Percentiles rank a stretch among this genome's conserved stretches.
phyloP scores from a whole-genome alignment of 2,113 vertebrate species.

The Zootoca vivipara region DNA sequence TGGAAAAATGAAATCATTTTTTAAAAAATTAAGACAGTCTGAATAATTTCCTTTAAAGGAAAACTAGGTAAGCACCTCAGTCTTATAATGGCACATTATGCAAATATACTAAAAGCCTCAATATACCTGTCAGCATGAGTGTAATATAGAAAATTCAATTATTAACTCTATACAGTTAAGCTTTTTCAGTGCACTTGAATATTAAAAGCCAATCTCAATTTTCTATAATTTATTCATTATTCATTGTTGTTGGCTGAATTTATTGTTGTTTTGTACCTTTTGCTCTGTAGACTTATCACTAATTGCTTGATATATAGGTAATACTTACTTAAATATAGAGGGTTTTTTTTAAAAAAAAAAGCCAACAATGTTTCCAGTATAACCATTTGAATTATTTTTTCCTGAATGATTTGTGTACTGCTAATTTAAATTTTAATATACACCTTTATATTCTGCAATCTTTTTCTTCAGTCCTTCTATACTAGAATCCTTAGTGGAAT shows the following conservation, averaged over 20 bases:
- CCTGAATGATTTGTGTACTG: not conserved
- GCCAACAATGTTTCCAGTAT: not conserved
- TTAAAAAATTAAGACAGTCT: constrained; percentile 45
- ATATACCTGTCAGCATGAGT: constrained; percentile 5
- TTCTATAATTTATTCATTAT: not conserved
- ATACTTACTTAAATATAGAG: not conserved
- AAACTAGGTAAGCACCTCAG: constrained; percentile 47
- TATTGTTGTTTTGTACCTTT: constrained; percentile 12
- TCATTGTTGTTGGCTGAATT: constrained; percentile 8
- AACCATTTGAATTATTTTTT: not conserved
- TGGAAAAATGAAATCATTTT: constrained; percentile 57
- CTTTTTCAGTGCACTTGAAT: not conserved
- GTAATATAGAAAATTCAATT: constrained; percentile 13
- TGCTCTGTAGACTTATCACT: not conserved
- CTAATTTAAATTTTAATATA: not conserved
- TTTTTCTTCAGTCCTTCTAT: not conserved
- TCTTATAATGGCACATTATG: constrained; percentile 52
- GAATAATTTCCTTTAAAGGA: constrained; percentile 44
- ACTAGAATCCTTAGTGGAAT: not conserved
- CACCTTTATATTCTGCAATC: not conserved
- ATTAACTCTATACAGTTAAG: constrained; percentile 29
- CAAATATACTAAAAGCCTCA: constrained; percentile 42
- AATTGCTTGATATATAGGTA: not conserved
- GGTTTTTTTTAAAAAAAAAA: not conserved
- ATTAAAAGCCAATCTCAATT: constrained; percentile 15